Conservation (phyloP, 2,797 vertebrate species). For the Myioborus melanocephalus region DNA sequence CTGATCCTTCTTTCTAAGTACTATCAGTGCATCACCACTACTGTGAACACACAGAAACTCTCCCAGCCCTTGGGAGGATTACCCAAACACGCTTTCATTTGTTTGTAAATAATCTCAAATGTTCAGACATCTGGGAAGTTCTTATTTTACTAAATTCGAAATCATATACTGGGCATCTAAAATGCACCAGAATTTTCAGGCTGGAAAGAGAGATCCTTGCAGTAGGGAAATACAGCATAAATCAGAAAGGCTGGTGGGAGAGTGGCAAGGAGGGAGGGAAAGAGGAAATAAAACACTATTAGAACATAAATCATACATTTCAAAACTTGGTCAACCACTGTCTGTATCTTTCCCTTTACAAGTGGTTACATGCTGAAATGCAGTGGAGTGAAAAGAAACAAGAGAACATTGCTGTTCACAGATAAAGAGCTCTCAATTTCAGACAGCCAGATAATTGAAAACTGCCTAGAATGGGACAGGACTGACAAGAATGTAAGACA, state of each 20-base stretch:
- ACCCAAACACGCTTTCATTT: neutral
- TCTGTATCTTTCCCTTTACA: neutral
- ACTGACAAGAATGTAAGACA: neutral
- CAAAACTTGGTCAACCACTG: neutral
- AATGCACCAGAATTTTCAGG: neutral
- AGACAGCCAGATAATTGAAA: constrained; percentile 5
- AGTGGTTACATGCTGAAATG: neutral
- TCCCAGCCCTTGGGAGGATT: neutral
- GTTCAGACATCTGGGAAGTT: neutral
- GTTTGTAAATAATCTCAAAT: neutral
- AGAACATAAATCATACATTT: neutral
- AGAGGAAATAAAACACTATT: neutral
- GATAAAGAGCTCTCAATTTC: constrained; percentile 22
- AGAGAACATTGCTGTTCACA: neutral
- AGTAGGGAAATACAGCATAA: neutral
- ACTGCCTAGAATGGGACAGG: neutral
- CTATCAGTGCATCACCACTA: rapidly evolving
- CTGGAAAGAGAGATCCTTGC: neutral
- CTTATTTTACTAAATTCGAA: neutral
- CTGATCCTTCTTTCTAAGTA: neutral
- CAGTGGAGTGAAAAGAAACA: constrained; percentile 23
- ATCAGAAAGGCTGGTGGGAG: neutral
- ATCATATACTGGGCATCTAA: neutral
- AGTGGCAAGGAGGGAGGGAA: neutral
- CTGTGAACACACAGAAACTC: neutral